Evolutionary conservation across 2,888 invertebrate species (phyloP).

Genomic region (Chalcosyrphus nemorum): DNA sequence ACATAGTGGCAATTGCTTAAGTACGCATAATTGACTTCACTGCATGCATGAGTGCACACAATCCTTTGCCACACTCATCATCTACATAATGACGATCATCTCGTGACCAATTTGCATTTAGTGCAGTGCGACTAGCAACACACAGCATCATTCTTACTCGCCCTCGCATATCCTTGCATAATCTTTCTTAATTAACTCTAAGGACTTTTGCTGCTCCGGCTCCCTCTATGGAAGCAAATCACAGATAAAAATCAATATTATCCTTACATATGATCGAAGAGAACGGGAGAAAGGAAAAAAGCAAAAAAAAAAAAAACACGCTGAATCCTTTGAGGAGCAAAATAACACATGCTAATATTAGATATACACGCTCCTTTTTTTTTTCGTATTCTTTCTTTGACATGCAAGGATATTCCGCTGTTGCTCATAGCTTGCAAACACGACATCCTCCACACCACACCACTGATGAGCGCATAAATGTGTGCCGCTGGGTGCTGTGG

Average conservation of each 20-base stretch:
- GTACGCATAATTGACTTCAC: slow-evolving; percentile 65
- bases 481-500: slow-evolving; percentile 3
- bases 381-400: slow-evolving; percentile 28
- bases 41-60: slow-evolving; percentile 47
- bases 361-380: slow-evolving; percentile 36
- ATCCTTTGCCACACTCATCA: slow-evolving; percentile 48
- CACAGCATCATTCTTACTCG: neutral
- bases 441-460: neutral
- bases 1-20: slow-evolving; percentile 59
- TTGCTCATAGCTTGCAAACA: slow-evolving; percentile 33
- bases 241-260: slow-evolving; percentile 66
- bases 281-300: neutral
- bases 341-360: slow-evolving; percentile 60
- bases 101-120: slow-evolving; percentile 64
- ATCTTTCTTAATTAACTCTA: slow-evolving; percentile 67
- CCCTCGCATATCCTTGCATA: slow-evolving; percentile 30
- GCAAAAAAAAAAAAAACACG: no score
- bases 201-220: slow-evolving; percentile 50
- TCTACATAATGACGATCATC: slow-evolving; percentile 50
- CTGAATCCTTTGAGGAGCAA: slow-evolving; percentile 40
- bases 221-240: slow-evolving; percentile 29
- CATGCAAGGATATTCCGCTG: slow-evolving; percentile 32
- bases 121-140: slow-evolving; percentile 3
- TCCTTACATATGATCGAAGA: slow-evolving; percentile 23
- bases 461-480: neutral